phyloP scores from a whole-genome alignment of 2,797 vertebrate species.

The Benthosema pterotum region DNA sequence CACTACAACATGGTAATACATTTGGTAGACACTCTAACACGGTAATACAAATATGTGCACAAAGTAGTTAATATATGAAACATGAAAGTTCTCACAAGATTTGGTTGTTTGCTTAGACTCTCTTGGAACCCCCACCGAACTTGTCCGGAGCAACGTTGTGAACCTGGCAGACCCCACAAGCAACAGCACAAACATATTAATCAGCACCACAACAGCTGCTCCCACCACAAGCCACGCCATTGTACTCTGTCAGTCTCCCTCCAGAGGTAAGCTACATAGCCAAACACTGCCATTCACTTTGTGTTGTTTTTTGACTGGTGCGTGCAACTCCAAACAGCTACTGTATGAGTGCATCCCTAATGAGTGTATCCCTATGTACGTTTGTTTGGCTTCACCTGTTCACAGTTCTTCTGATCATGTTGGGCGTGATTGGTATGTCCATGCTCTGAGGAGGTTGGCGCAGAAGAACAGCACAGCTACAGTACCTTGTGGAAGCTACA shows the following conservation, averaged over 20 bases:
- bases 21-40: no score
- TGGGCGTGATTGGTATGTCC: constrained; percentile 29
- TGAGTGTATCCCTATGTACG: no score
- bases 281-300: rapidly evolving
- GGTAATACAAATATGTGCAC: no score
- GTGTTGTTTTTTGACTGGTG: not conserved
- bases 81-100: no score
- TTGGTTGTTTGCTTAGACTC: constrained; percentile 25
- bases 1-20: no score
- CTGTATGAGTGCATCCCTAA: no score
- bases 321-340: no score
- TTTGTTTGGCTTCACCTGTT: no score
- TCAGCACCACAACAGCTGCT: not conserved
- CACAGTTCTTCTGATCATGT: constrained; percentile 48
- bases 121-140: constrained; percentile 14
- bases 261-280: constrained; percentile 38
- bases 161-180: no score
- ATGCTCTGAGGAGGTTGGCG: constrained; percentile 32
- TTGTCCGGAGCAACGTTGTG: rapidly evolving
- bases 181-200: no score
- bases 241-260: constrained; percentile 30
- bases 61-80: no score
- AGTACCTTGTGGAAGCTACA: no score
- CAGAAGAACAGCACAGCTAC: not conserved
- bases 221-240: not conserved